Evolutionary conservation across 2,113 vertebrate species (phyloP).

Genomic region (Thalassarche chlororhynchos): DNA sequence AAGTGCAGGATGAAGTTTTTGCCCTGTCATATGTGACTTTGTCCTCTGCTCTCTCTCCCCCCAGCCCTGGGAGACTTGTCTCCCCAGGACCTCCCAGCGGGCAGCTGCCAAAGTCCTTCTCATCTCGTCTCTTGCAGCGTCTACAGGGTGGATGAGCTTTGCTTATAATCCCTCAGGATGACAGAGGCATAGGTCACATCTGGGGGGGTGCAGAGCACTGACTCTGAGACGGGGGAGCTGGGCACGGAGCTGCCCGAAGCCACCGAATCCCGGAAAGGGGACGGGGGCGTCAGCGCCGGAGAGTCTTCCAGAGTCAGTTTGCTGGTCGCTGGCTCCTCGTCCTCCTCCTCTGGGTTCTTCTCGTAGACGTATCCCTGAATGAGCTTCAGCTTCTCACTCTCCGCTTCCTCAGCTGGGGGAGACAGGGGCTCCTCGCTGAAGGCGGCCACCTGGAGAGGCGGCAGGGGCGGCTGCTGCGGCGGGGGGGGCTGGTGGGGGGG

Average conservation of each 20-base stretch:
- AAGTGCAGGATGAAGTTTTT: slow-evolving; percentile 29
- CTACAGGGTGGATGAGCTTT: slow-evolving; percentile 97
- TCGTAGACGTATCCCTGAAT: slow-evolving; percentile 89
- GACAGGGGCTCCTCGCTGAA: slow-evolving; percentile 79
- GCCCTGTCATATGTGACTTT: background rate
- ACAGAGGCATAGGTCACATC: slow-evolving; percentile 85
- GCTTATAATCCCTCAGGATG: slow-evolving; percentile 90
- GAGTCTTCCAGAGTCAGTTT: slow-evolving; percentile 87
- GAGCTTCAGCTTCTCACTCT: slow-evolving; percentile 85
- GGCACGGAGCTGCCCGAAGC: slow-evolving; percentile 85
- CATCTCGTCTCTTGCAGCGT: background rate
- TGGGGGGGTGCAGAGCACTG: slow-evolving; percentile 82
- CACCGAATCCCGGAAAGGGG: slow-evolving; percentile 95
- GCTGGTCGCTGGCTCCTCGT: slow-evolving; percentile 76
- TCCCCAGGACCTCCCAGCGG: background rate
- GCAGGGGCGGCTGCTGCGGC: slow-evolving; percentile 70
- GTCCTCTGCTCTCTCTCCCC: background rate
- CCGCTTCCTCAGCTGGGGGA: slow-evolving; percentile 68
- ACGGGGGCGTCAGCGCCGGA: slow-evolving; percentile 89
- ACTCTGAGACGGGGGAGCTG: slow-evolving; percentile 86
- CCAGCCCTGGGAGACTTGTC: background rate
- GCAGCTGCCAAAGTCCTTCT: background rate
- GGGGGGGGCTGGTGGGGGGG: slow-evolving; percentile 62
- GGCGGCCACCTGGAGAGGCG: slow-evolving; percentile 73
- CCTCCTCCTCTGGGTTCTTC: slow-evolving; percentile 82